These are phyloP conservation scores for Dipodomys spectabilis DNA, from an alignment of 2,113 vertebrate species.

Conservation along the genomic window DNA sequence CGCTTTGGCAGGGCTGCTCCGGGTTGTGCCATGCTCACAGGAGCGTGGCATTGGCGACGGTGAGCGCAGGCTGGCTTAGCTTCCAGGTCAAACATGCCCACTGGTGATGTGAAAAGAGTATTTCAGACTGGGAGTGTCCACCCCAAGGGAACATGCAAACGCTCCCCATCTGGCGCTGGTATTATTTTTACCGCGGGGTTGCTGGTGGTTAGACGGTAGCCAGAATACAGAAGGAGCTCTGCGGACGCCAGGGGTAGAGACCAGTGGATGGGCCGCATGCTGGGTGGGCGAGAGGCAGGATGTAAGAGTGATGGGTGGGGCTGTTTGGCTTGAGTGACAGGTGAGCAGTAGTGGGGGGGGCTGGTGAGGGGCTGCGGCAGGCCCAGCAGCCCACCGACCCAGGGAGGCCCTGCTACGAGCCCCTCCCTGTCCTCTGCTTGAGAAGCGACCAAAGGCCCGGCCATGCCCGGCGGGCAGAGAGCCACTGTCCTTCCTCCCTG, in stretches of 20 bases:
- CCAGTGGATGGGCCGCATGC: fast-evolving
- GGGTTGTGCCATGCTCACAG: fast-evolving
- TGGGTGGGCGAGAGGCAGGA: background rate
- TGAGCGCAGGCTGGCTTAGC: fast-evolving
- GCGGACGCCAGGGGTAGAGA: background rate
- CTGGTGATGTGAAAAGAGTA: fast-evolving
- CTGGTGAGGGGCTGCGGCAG: background rate
- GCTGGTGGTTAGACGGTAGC: background rate
- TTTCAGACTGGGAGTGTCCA: background rate
- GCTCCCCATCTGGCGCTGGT: fast-evolving
- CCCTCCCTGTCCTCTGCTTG: background rate
- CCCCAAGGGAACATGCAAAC: background rate
- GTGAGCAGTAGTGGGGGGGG: fast-evolving
- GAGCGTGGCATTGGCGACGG: fast-evolving
- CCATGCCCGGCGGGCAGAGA: background rate
- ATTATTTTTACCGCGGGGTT: background rate
- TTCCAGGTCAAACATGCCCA: background rate
- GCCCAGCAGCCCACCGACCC: fast-evolving
- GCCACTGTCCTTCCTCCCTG: background rate
- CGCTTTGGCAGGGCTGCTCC: too few relatives aligned
- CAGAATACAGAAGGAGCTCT: fast-evolving
- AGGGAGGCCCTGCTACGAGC: background rate
- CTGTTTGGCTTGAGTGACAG: background rate
- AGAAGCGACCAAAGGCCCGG: background rate
- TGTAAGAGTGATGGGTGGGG: too few relatives aligned